Conservation (phyloP, 2,113 vertebrate species). For the Triplophysa dalaica region DNA sequence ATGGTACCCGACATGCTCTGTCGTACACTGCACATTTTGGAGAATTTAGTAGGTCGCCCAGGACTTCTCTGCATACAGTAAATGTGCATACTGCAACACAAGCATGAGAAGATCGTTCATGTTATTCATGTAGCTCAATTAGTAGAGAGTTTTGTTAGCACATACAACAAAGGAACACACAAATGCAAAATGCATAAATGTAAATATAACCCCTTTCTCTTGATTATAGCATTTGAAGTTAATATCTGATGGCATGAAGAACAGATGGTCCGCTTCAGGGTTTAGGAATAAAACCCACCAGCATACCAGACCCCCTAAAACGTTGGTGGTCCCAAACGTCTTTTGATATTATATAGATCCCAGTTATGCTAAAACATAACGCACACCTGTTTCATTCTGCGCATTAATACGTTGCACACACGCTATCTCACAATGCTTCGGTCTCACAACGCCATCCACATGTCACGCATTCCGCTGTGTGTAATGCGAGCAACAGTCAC, state of each 20-base stretch:
- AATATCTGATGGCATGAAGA: constrained; percentile 48
- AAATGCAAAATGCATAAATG: too few species aligned
- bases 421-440: constrained; percentile 6
- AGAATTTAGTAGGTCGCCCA: background rate
- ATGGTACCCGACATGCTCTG: background rate
- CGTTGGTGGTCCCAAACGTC: constrained; percentile 24
- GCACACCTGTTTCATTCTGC: too few species aligned
- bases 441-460: background rate
- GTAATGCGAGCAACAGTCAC: constrained; percentile 2
- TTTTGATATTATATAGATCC: background rate
- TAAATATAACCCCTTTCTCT: constrained; percentile 25
- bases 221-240: constrained; percentile 50
- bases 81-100: too few species aligned
- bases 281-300: constrained; percentile 44
- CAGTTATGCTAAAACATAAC: background rate
- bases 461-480: constrained; percentile 1
- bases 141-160: too few species aligned
- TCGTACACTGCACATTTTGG: background rate
- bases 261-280: constrained; percentile 42
- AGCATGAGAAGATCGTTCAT: too few species aligned
- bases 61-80: too few species aligned
- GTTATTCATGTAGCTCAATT: too few species aligned
- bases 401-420: background rate
- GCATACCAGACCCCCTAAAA: background rate
- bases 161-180: too few species aligned